These are phyloP conservation scores for Phorcus lineatus DNA, from an alignment of 2,888 invertebrate species.

Conservation along the genomic window DNA sequence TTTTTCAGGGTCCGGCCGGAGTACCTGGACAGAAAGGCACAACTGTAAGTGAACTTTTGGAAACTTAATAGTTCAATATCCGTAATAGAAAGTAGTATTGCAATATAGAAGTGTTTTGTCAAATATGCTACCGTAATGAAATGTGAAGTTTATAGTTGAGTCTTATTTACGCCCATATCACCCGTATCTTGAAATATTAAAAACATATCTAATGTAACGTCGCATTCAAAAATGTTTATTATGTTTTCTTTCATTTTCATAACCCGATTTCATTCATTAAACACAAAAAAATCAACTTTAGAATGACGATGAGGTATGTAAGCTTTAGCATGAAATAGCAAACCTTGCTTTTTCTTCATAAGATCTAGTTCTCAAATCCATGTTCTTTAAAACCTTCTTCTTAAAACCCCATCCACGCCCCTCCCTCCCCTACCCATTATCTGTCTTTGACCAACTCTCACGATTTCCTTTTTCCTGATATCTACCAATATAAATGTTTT, in stretches of 20 bases:
- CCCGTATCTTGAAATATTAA: no score
- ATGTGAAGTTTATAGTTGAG: no score
- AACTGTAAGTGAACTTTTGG: constrained; percentile 32
- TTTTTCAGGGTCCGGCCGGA: constrained; percentile 61
- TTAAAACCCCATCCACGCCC: no score
- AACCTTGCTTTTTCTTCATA: not conserved
- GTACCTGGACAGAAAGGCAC: constrained; percentile 53
- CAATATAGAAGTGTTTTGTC: no score
- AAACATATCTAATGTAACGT: no score
- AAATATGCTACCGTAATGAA: no score
- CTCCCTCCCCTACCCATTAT: no score
- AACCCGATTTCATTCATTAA: not conserved
- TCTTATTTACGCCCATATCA: no score
- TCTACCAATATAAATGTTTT: not conserved
- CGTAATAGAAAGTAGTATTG: no score
- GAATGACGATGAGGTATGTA: not conserved
- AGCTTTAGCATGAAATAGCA: no score
- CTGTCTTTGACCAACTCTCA: not conserved
- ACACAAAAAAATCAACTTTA: not conserved
- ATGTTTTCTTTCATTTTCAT: no score
- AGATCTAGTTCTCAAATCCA: not conserved
- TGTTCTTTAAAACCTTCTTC: not conserved
- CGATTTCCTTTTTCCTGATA: not conserved
- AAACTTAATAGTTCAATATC: not conserved
- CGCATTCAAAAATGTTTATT: no score